Percentiles rank a stretch among this genome's conserved stretches.
phyloP scores from a whole-genome alignment of 2,113 vertebrate genomes.

The mouse (Mus musculus) region DNA sequence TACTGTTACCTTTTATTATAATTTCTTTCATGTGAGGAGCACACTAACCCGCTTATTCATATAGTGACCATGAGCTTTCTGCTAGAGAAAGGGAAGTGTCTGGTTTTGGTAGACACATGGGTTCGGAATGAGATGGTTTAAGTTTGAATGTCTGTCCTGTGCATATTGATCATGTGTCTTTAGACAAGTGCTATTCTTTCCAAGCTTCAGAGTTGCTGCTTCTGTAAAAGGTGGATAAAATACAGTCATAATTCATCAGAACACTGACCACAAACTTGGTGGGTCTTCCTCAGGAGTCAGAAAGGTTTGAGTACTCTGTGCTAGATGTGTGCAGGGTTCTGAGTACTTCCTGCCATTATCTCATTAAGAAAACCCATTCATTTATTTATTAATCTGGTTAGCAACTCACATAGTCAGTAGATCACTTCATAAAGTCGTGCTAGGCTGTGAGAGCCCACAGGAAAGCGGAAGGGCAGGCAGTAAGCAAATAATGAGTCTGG shows the following conservation, averaged over 20 bases:
- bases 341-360: slow-evolving; percentile 2
- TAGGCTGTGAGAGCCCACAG: not conserved
- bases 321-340: not conserved
- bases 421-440: not conserved
- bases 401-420: slow-evolving; percentile 51
- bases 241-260: slow-evolving; percentile 2
- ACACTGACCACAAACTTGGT: not conserved
- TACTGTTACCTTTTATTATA: not conserved
- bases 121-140: not conserved
- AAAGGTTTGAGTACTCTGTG: not conserved
- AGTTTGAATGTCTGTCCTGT: not conserved
- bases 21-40: not conserved
- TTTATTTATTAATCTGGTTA: slow-evolving; percentile 61
- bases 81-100: not conserved
- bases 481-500: not conserved
- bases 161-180: not conserved
- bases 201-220: slow-evolving; percentile 21
- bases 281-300: not conserved
- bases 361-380: slow-evolving; percentile 19
- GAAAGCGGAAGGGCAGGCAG: slow-evolving; percentile 39
- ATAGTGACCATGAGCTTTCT: not conserved
- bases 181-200: not conserved
- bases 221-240: slow-evolving; percentile 21
- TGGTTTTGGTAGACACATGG: not conserved
- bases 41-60: not conserved